A percentile compares a stretch with the other conserved stretches of the same genome.
These are phyloP conservation scores for Acronicta aceris DNA, from an alignment of 2,888 invertebrate genomes.

Conservation along the genomic window DNA sequence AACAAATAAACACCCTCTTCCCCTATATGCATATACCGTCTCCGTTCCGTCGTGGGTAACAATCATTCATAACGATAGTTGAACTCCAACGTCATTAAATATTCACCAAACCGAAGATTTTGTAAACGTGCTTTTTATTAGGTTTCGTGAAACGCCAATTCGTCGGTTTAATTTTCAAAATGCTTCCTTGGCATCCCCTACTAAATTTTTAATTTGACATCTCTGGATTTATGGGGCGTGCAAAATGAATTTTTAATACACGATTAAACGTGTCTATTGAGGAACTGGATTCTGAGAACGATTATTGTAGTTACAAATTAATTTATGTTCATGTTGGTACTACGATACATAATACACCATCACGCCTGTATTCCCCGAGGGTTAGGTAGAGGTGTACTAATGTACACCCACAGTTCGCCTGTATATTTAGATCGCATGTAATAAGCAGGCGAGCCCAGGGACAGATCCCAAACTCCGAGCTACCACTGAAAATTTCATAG, in stretches of 20 bases:
- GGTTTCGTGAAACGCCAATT: background rate
- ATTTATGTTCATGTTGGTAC: constrained; percentile 1
- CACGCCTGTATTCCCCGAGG: too few relatives aligned
- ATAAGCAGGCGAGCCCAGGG: too few relatives aligned
- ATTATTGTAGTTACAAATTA: constrained; percentile 18
- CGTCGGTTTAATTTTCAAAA: constrained; percentile 5
- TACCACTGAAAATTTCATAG: too few relatives aligned
- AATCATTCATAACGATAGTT: too few relatives aligned
- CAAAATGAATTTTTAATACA: constrained; percentile 6
- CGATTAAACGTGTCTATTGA: background rate
- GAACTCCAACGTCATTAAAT: too few relatives aligned
- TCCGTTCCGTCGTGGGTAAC: too few relatives aligned
- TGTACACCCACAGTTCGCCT: too few relatives aligned
- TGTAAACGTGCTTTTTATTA: constrained; percentile 3
- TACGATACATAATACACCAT: background rate
- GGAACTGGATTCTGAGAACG: constrained; percentile 3
- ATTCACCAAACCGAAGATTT: background rate
- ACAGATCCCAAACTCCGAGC: too few relatives aligned
- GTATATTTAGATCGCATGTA: too few relatives aligned
- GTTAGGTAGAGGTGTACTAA: too few relatives aligned
- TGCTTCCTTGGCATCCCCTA: background rate
- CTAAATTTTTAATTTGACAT: background rate
- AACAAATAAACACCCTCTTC: too few relatives aligned
- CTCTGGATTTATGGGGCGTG: background rate
- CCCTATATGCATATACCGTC: too few relatives aligned